phyloP scores from a whole-genome alignment of 2,113 vertebrate species.

The Rhineura floridana region DNA sequence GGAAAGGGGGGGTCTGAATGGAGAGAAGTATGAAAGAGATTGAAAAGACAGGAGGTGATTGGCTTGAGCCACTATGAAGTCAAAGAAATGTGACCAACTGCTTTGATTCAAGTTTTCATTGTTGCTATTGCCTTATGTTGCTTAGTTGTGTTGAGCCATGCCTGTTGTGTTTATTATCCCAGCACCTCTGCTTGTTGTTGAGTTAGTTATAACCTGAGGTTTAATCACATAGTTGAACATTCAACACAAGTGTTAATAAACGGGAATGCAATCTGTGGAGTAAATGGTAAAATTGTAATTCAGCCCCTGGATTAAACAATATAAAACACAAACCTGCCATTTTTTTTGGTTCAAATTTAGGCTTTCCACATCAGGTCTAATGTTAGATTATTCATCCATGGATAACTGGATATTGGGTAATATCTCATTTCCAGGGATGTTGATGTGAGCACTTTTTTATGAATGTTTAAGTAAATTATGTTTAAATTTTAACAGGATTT shows the following conservation, averaged over 20 bases:
- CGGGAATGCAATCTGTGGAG: rapidly evolving
- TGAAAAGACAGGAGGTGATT: not conserved
- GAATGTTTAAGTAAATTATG: not conserved
- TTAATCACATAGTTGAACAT: not conserved
- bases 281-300: not conserved
- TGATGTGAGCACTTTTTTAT: not conserved
- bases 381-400: not conserved
- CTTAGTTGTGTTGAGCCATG: not conserved
- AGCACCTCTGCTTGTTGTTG: not conserved
- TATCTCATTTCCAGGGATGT: not conserved
- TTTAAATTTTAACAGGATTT: not conserved
- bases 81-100: not conserved
- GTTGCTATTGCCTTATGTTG: not conserved
- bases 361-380: constrained; percentile 8
- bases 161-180: not conserved
- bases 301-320: not conserved
- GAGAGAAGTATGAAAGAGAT: not conserved
- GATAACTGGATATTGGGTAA: not conserved
- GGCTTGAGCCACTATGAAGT: not conserved
- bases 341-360: not conserved
- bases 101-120: not conserved
- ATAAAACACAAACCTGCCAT: not conserved
- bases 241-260: not conserved
- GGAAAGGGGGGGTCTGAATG: not conserved
- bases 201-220: constrained; percentile 12